phyloP scores from a whole-genome alignment of 2,888 invertebrate genomes.

The Glaucopsyche alexis region DNA sequence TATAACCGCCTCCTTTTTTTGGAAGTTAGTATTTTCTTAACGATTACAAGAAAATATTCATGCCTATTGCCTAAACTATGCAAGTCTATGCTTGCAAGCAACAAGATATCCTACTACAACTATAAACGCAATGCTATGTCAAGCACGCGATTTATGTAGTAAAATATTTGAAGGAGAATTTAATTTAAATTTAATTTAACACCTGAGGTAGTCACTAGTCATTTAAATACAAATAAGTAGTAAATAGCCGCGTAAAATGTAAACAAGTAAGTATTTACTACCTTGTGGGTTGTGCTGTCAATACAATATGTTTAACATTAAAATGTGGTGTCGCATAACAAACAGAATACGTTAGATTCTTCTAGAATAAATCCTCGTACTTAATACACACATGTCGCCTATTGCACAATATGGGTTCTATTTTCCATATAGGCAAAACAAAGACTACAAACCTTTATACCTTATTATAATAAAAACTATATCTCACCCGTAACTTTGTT shows the following conservation, averaged over 20 bases:
- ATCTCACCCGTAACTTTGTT: too few species aligned
- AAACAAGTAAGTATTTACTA: constrained; percentile 2
- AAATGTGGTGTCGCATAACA: constrained; percentile 22
- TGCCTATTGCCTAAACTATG: too few species aligned
- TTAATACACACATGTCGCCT: background rate
- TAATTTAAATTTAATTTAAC: too few species aligned
- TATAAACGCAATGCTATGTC: background rate
- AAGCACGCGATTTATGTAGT: background rate
- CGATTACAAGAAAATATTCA: too few species aligned
- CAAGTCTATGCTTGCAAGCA: too few species aligned
- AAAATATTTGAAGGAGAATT: background rate
- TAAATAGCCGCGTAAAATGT: background rate
- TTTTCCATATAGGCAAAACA: background rate
- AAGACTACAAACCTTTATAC: too few species aligned
- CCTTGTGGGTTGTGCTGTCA: constrained; percentile 13
- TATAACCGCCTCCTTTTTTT: too few species aligned
- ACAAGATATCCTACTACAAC: too few species aligned
- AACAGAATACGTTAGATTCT: constrained; percentile 9
- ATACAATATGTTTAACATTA: constrained; percentile 21
- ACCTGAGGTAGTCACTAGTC: background rate
- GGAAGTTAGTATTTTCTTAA: too few species aligned
- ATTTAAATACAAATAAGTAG: background rate
- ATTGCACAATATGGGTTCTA: background rate
- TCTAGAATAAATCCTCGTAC: constrained; percentile 5
- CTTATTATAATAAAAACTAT: too few species aligned